Base-by-base conservation (phyloP, 2,113 vertebrate species). In the Redunca redunca region DNA sequence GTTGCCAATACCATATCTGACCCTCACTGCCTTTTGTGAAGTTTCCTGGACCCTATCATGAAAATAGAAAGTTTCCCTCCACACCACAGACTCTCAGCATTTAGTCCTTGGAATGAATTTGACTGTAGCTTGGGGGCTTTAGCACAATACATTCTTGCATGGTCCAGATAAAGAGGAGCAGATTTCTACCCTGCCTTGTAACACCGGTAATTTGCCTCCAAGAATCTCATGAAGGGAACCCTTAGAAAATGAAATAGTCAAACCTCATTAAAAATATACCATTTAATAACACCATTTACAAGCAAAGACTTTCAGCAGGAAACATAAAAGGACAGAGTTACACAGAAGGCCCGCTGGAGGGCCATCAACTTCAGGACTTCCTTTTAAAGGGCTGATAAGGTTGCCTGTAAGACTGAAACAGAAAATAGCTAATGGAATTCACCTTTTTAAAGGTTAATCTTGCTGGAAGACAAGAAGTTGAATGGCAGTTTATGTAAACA, bases 381-480 rank as follows among this genome's bases (percentile, higher is more conserved):
- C 67, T 92, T 96, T 94, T 43, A 87, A 81, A 91, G 53, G 17
- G 67, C 30, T 84, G 80, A 93, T 88, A 86, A 86, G 28, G 85
- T 89, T 96, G 77, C 85, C 52, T 50, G 78, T 43, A 84, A 48
- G 55, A 94, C 50, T 53, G 64, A 95, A 89, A 88, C 2, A 2
- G 53, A 91, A 94, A 95, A 82, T 2, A 90, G n/a, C 85, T 90
- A 88, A 91, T 94, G 21, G 26, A 64, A 94, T 80, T 91, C 93
- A 95, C 85, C 91, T 93, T 97, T 85, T 84, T 7, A 96, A 97
- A 98, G 93, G 93, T 97, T 97, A 88, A 83, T 89, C 88, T 94
- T 94, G 40, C 19, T 74, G 62, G 50, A 82, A 94, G 92, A 97
- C 40, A 85, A 91, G 82, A 96, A 50, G 40, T 21, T 84, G 93